phyloP scores from a whole-genome alignment of 2,113 vertebrate species.

The Rhynchomys soricoides region DNA sequence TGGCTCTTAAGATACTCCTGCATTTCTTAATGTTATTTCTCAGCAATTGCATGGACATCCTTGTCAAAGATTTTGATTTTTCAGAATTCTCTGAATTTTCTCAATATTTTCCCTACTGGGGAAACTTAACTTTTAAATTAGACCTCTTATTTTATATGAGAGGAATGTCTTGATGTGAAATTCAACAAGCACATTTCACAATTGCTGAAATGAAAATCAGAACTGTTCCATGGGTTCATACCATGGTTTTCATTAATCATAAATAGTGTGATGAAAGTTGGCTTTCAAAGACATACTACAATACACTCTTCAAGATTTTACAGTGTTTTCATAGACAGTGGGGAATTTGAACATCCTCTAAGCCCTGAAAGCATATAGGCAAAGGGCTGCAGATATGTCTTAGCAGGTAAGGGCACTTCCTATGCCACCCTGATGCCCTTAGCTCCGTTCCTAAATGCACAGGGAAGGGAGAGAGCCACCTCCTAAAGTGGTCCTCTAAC shows the following conservation, averaged over 20 bases:
- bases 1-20: neutral
- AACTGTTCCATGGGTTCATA: neutral
- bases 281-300: neutral
- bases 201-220: constrained; percentile 5
- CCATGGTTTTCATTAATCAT: neutral
- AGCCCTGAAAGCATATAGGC: neutral
- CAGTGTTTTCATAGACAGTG: neutral
- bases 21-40: constrained; percentile 15
- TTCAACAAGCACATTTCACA: neutral
- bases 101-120: neutral
- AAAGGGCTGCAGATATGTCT: too few species aligned
- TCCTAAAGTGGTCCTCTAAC: neutral
- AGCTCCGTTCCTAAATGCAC: neutral
- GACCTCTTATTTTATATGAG: neutral
- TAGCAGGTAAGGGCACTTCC: neutral
- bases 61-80: neutral
- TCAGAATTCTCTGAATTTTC: neutral
- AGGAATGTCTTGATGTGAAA: neutral
- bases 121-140: neutral
- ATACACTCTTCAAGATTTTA: neutral
- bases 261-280: neutral
- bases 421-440: neutral
- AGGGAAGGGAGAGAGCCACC: neutral
- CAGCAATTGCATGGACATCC: neutral
- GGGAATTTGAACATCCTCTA: neutral